Evolutionary conservation across 2,797 vertebrate genomes (phyloP), one percentile per base, ranked within the genome.

Genomic region (Fratercula arctica): DNA sequence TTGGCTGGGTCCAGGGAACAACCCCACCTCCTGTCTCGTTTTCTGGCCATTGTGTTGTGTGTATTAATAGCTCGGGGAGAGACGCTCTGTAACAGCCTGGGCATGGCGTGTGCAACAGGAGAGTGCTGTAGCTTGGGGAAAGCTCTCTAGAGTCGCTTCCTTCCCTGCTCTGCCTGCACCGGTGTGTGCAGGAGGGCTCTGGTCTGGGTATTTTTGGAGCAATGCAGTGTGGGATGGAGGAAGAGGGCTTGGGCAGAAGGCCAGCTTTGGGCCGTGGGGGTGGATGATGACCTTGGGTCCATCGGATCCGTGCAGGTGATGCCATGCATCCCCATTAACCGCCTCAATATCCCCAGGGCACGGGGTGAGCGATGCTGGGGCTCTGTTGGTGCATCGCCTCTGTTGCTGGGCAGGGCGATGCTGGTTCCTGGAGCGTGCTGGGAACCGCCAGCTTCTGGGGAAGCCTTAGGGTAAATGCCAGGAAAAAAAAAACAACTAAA

Each of bases 401-500:
- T n/a, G 51, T 89, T 91, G 41, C 92, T 80, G 93, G 81, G 93
- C 81, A 92, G 86, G 91, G 63, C 12, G 4, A 1, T 3, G 16
- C 64, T 78, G 89, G 82, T 87, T 94, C 94, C 70, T 87, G 86
- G 59, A 76, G 75, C 0, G 35, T 92, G 89, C 89, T 93, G 96
- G 91, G 96, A 95, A 87, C 50, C 0, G 4, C 56, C 85, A 67
- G 43, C 84, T 90, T 51, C 72, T 91, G 92, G 91, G 91, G 88
- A 92, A 90, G 69, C 90, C 85, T 91, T 51, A 7, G 69, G 78
- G 89, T 89, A 88, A 88, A 88, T 88, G 89, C 85, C 93, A 88
- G 89, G 87, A 85, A 82, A 79, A 90, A 88, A 75, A 61, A n/a
- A 6, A 19, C 7, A 14, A 39, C 39, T 13, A 41, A 41, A 41